Evolutionary conservation across 2,797 vertebrate genomes (phyloP), one percentile per base, ranked within the genome.

Genomic region (Dromococcyx pavoninus): DNA sequence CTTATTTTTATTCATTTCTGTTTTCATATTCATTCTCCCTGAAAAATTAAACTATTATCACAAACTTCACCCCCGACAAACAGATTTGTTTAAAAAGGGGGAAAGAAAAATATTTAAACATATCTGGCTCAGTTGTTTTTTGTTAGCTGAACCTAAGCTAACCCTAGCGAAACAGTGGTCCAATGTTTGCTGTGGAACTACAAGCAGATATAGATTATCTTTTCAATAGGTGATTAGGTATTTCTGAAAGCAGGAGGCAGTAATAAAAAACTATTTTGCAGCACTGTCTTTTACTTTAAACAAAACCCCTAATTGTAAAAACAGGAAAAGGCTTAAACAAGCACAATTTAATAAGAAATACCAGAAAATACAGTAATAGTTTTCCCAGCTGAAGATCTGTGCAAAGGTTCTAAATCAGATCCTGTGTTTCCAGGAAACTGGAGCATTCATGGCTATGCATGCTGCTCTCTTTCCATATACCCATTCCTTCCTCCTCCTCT

Each of bases 331-430:
- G 19, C 16, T 93, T 81, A 39, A 86, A 64, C 30, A 54, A 82
- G 43, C 7, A 54, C 58, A 62, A 39, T 56, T 86, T 67, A 89
- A 39, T 54, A 77, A 77, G 46, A 83, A 86, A 83, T 65, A 70
- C 7, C 70, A 88, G 88, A 88, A 84, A 81, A 80, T 17, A 17
- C 50, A 86, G 8, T 77, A 74, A 62, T 41, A 88, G 74, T 84
- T 90, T 91, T 93, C 71, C 66, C 67, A 91, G 67, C 57, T 87
- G 69, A 94, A 80, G 81, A 84, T 66, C 39, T 73, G 56, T 50
- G 30, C 37, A 79, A 88, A 48, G 46, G 33, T 70, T 91, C 33
- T 81, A 90, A 57, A n/a, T 48, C 46, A 86, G 17, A 4, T 73
- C n/a, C n/a, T n/a, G n/a, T n/a, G n/a, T n/a, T n/a, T n/a, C 27